Base-by-base conservation (phyloP, 2,888 invertebrate genomes). In the Globia sparganii region DNA sequence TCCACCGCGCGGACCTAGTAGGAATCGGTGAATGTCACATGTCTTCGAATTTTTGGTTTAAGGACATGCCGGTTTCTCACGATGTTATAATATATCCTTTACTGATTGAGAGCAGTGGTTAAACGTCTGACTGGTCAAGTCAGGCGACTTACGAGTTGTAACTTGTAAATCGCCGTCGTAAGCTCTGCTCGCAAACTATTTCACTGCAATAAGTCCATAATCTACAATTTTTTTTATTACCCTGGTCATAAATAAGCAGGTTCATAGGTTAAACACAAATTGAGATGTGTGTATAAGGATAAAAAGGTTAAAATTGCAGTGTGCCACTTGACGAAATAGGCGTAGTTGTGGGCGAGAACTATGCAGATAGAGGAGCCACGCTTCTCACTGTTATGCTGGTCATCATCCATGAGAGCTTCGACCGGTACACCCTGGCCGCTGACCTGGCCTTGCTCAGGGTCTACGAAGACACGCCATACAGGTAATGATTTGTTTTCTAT, bases 341-440 rank as follows among this genome's bases (percentile, higher is more conserved):
- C 2, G 89, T 94, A 13, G 95, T 96, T 8, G 86, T 89, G 2
- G 96, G 95, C 0, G 94, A 96, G 85, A 95, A 91, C 77, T 96
- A 95, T 78, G 89, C 91, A 0, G 96, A 96, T 75, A 93, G 96
- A 0, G 96, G 96, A n/a, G 89, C 92, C 0, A 75, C 64, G 0
- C 64, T 94, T 6, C 78, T 86, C 8, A 93, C 92, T 0, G 93
- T 95, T 2, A 28, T 95, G 2, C 21, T 96, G 3, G 53, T 94
- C 0, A 64, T 96, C 25, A 62, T 94, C 0, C 95, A 95, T 72
- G 82, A 92, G 25, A 13, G 90, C 5, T 96, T 95, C 79, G 86
- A 95, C 80, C 91, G 88, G 0, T 91, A 87, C 81, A 94, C 93
- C 0, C 81, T 96, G 40, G 18, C 46, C 2, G 88, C 89, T 1